Conservation (phyloP, 2,113 vertebrate species). For the Manacus vitellinus region DNA sequence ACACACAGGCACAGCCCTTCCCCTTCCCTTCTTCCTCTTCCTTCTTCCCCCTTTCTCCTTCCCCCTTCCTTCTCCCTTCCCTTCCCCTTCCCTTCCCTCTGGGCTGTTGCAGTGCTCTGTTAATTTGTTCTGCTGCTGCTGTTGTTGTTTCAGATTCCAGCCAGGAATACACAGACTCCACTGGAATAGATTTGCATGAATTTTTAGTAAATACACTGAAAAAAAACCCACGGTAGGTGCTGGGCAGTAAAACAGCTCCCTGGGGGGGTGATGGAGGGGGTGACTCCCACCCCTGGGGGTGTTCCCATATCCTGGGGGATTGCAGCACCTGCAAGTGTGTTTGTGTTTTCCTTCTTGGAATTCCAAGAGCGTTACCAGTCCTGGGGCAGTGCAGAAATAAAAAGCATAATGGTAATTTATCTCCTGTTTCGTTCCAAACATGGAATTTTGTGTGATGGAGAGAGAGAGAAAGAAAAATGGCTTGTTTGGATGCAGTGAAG, state of each 20-base stretch:
- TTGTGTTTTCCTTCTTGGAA: background rate
- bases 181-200: conserved; percentile 98
- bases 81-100: background rate
- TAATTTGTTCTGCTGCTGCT: conserved; percentile 39
- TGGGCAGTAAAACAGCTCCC: conserved; percentile 64
- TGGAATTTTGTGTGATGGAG: background rate
- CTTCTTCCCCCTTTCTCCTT: background rate
- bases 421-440: background rate
- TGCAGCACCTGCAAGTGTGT: background rate
- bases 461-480: background rate
- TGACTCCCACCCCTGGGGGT: background rate
- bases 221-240: conserved; percentile 96
- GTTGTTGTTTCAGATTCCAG: conserved; percentile 87
- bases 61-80: background rate
- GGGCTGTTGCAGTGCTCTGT: background rate
- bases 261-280: background rate
- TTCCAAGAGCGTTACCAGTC: background rate
- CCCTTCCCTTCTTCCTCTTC: too few relatives aligned
- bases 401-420: background rate
- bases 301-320: background rate
- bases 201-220: conserved; percentile 99
- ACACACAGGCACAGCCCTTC: background rate
- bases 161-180: conserved; percentile 99
- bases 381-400: background rate
- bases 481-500: conserved; percentile 6